Conservation (phyloP, 2,888 invertebrate genomes). For the Drosophila infuscata region DNA sequence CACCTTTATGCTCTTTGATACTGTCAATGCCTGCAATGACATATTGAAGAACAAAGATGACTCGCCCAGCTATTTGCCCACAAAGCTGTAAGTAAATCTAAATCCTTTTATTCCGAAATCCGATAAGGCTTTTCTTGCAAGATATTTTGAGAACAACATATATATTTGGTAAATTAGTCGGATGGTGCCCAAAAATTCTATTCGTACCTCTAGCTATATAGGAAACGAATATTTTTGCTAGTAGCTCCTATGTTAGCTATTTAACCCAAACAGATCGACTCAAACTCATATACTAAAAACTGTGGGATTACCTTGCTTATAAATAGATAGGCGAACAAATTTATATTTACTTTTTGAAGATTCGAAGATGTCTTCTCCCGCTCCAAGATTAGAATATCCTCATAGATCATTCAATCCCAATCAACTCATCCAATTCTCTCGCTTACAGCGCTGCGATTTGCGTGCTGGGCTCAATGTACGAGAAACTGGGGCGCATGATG, state of each 20-base stretch:
- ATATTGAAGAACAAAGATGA: constrained; percentile 98
- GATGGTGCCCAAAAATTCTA: neutral
- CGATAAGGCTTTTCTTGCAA: neutral
- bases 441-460: constrained; percentile 95
- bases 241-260: too few species aligned
- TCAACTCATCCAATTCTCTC: neutral
- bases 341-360: neutral
- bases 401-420: neutral
- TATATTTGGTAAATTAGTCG: neutral
- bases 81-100: constrained; percentile 94
- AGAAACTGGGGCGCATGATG: constrained; percentile 99
- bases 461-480: constrained; percentile 98
- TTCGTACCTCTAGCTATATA: too few species aligned
- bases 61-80: constrained; percentile 97
- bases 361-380: neutral
- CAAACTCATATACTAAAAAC: neutral
- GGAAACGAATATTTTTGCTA: too few species aligned
- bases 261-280: too few species aligned
- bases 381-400: neutral
- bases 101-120: neutral
- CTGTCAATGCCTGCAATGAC: constrained; percentile 99
- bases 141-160: neutral
- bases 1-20: constrained; percentile 97
- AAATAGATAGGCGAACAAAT: neutral
- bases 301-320: neutral